A percentile compares a stretch with the other conserved stretches of the same genome.
Evolutionary conservation across 2,113 vertebrate species (phyloP).

Genomic region (Heterochromis multidens): DNA sequence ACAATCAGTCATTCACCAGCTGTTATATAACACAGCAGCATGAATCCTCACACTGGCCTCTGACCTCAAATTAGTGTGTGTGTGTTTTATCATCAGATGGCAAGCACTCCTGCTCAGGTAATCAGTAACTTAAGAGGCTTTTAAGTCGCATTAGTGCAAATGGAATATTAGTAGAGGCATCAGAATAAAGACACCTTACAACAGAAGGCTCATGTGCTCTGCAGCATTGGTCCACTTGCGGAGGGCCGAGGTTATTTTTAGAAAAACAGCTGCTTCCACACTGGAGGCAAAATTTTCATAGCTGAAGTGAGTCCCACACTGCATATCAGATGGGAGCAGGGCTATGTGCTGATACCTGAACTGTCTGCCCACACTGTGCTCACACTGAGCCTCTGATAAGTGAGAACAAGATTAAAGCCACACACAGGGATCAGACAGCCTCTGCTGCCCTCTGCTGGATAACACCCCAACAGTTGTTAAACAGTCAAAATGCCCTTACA

Average conservation of each 20-base stretch:
- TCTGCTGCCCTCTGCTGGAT: constrained; percentile 39
- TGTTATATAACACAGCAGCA: constrained; percentile 10
- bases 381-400: background rate
- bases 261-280: background rate
- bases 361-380: background rate
- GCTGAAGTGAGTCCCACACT: background rate
- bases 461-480: background rate
- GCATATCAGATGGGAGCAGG: background rate
- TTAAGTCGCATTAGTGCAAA: background rate
- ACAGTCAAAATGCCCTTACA: no score
- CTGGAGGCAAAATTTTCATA: background rate
- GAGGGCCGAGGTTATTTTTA: constrained; percentile 10
- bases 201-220: background rate
- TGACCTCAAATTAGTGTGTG: background rate
- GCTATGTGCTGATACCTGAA: background rate
- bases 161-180: rapidly evolving
- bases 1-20: constrained; percentile 37
- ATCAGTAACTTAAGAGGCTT: background rate
- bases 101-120: background rate
- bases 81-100: background rate
- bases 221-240: background rate
- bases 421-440: background rate
- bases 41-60: background rate
- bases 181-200: background rate
- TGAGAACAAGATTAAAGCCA: background rate